Evolutionary conservation across 2,797 vertebrate species (phyloP).

Genomic region (Harpagifer antarcticus): DNA sequence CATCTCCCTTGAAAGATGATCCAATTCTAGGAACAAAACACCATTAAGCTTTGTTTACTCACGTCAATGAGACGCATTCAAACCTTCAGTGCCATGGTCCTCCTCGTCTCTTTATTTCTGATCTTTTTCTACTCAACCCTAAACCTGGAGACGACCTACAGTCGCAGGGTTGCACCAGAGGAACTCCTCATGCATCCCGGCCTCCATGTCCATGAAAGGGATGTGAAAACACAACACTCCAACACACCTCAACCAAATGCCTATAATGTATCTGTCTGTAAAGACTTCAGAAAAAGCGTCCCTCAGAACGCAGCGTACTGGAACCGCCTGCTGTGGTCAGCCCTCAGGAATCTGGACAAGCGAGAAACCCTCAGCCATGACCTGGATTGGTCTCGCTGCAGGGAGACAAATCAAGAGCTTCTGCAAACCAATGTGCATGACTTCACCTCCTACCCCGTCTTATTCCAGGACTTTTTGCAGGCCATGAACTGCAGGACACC

Average conservation of each 20-base stretch:
- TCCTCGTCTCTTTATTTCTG: conserved; percentile 52
- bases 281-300: conserved; percentile 56
- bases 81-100: conserved; percentile 31
- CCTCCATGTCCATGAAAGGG: rapidly evolving
- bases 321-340: conserved; percentile 84
- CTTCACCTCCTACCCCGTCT: conserved; percentile 76
- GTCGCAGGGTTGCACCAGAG: background rate
- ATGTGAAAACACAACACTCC: background rate
- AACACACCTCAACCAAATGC: rapidly evolving
- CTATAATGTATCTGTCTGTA: conserved; percentile 50
- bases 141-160: background rate
- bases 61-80: conserved; percentile 48
- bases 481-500: conserved; percentile 84
- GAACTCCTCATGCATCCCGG: rapidly evolving
- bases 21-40: conserved; percentile 1
- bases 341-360: conserved; percentile 61
- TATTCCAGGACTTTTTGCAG: conserved; percentile 82
- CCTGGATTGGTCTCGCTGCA: conserved; percentile 43
- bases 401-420: conserved; percentile 53
- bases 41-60: background rate
- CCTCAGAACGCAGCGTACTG: conserved; percentile 83
- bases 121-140: conserved; percentile 64
- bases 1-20: conserved; percentile 32
- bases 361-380: background rate
- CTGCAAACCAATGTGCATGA: conserved; percentile 80